A percentile compares a stretch with the other conserved stretches of the same genome.
Conservation (phyloP, 2,113 vertebrate genomes). For the Etheostoma spectabile region DNA sequence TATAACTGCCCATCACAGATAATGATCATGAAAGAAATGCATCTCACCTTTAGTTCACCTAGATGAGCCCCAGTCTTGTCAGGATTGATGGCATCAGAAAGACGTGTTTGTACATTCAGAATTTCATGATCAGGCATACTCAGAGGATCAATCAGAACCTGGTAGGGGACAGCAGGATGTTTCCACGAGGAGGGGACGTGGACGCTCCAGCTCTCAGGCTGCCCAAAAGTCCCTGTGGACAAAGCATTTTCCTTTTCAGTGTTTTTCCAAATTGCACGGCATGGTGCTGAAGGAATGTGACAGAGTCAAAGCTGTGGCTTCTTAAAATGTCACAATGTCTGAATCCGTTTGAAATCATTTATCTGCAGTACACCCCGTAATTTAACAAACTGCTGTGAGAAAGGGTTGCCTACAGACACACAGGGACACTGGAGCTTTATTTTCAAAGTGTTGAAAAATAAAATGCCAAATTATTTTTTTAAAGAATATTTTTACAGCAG, state of each 20-base stretch:
- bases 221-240: slow-evolving; percentile 83
- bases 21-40: slow-evolving; percentile 40
- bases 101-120: slow-evolving; percentile 39
- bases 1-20: slow-evolving; percentile 7
- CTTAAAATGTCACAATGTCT: slow-evolving; percentile 56
- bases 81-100: slow-evolving; percentile 20
- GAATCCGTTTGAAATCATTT: slow-evolving; percentile 30
- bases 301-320: slow-evolving; percentile 23
- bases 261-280: not conserved
- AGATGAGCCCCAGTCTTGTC: slow-evolving; percentile 11
- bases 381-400: too few species aligned
- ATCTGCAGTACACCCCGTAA: not conserved
- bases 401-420: not conserved
- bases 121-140: slow-evolving; percentile 74
- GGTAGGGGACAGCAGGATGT: slow-evolving; percentile 79
- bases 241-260: slow-evolving; percentile 16
- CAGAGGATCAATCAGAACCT: slow-evolving; percentile 78
- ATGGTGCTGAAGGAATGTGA: slow-evolving; percentile 35
- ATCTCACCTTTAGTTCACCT: slow-evolving; percentile 59
- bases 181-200: slow-evolving; percentile 83
- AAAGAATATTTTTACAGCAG: too few species aligned
- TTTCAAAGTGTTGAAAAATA: not conserved
- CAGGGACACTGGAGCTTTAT: not conserved
- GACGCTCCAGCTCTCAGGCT: slow-evolving; percentile 80
- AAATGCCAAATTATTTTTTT: not conserved